Evolutionary conservation across 2,888 invertebrate genomes (phyloP).

Genomic region (Pollenia griseotomentosa): DNA sequence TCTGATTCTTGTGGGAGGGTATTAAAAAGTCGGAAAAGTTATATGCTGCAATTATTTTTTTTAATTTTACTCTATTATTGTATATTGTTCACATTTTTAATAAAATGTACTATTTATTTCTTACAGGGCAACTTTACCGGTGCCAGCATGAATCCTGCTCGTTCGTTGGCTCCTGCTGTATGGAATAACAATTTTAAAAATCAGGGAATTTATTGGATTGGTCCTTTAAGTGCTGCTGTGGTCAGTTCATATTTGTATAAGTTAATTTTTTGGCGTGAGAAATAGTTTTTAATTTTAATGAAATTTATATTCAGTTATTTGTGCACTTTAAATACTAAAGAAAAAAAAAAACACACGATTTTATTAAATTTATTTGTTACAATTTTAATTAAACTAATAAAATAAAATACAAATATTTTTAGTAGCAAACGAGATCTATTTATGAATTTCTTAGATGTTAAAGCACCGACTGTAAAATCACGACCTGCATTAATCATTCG

Average conservation of each 20-base stretch:
- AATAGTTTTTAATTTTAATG: conserved; percentile 68
- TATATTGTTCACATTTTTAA: background rate
- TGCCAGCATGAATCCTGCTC: conserved; percentile 89
- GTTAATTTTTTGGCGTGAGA: conserved; percentile 82
- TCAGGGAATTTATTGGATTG: conserved; percentile 91
- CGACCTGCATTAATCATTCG: too few species aligned
- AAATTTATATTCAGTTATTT: background rate
- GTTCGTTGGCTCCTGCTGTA: conserved; percentile 89
- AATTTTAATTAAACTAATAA: too few species aligned
- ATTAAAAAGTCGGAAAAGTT: too few species aligned
- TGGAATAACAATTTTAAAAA: conserved; percentile 87
- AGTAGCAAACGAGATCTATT: too few species aligned
- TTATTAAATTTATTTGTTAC: too few species aligned
- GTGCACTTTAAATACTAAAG: background rate
- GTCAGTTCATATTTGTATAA: conserved; percentile 84
- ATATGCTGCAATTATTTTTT: too few species aligned
- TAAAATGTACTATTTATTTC: background rate
- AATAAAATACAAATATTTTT: too few species aligned
- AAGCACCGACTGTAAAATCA: too few species aligned
- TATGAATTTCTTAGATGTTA: too few species aligned
- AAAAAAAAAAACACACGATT: background rate
- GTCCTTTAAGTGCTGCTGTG: conserved; percentile 85
- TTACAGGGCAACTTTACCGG: conserved; percentile 89
- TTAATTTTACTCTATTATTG: too few species aligned
- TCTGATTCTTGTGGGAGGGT: too few species aligned